A percentile compares a stretch with the other conserved stretches of the same genome.
Evolutionary conservation across 2,797 vertebrate genomes (phyloP).

Genomic region (Hoplostethus atlanticus): DNA sequence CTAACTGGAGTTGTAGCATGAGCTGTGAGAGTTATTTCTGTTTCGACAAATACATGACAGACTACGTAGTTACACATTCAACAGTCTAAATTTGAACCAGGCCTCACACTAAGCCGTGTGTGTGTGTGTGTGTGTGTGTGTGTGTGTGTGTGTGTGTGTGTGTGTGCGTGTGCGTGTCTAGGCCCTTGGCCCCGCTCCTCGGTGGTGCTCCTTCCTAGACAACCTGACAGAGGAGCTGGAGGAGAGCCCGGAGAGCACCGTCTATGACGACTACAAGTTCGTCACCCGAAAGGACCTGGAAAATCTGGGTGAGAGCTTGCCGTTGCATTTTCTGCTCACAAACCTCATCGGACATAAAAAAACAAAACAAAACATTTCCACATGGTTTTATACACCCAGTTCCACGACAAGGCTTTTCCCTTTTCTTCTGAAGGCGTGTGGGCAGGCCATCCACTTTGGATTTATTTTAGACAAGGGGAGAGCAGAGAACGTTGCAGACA

Average conservation of each 20-base stretch:
- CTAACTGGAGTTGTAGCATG: slow-evolving; percentile 16
- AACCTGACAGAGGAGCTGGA: slow-evolving; percentile 97
- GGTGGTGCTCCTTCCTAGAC: slow-evolving; percentile 98
- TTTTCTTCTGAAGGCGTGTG: neutral
- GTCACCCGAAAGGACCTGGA: slow-evolving; percentile 96
- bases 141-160: slow-evolving; percentile 1
- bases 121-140: neutral
- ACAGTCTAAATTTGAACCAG: slow-evolving; percentile 35
- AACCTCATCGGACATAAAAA: neutral
- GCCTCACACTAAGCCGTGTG: neutral
- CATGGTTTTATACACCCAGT: no score
- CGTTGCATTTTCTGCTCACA: neutral
- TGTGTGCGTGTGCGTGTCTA: slow-evolving; percentile 63
- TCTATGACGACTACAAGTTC: slow-evolving; percentile 99
- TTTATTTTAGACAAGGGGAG: slow-evolving; percentile 2
- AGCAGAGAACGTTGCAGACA: neutral
- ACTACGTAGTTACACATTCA: slow-evolving; percentile 19
- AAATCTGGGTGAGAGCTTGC: slow-evolving; percentile 89
- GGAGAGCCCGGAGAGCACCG: slow-evolving; percentile 96
- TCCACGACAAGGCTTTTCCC: neutral
- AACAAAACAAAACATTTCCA: no score
- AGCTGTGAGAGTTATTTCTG: slow-evolving; percentile 30
- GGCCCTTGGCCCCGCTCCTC: slow-evolving; percentile 95
- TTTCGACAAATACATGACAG: slow-evolving; percentile 37
- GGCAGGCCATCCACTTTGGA: neutral